These are phyloP conservation scores for Eilema griseolum DNA, from an alignment of 2,888 invertebrate genomes.

Conservation along the genomic window DNA sequence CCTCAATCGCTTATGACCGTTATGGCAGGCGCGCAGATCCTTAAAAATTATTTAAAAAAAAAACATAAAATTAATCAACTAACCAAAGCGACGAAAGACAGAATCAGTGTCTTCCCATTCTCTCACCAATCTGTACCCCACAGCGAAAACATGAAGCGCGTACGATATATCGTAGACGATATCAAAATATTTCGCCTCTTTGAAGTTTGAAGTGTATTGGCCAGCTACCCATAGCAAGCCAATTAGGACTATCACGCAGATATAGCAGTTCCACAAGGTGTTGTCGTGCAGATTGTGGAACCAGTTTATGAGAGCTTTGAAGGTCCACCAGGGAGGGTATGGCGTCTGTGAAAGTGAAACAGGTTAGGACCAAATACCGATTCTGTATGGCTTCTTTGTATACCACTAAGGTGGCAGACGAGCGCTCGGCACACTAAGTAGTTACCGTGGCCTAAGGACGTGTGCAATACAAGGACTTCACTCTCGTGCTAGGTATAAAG, in stretches of 20 bases:
- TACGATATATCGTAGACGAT: slow-evolving; percentile 63
- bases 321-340: slow-evolving; percentile 65
- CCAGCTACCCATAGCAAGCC: slow-evolving; percentile 16
- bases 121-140: slow-evolving; percentile 50
- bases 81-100: slow-evolving; percentile 45
- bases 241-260: slow-evolving; percentile 58
- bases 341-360: slow-evolving; percentile 48
- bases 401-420: too few species aligned
- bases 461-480: too few species aligned
- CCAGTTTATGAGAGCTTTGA: slow-evolving; percentile 43
- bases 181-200: slow-evolving; percentile 39
- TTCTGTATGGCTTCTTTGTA: too few species aligned
- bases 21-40: too few species aligned
- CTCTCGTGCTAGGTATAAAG: too few species aligned
- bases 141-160: slow-evolving; percentile 57
- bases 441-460: too few species aligned
- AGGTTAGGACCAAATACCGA: too few species aligned
- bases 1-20: too few species aligned
- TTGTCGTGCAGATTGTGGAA: slow-evolving; percentile 62
- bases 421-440: too few species aligned
- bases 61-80: slow-evolving; percentile 29
- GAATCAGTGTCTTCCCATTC: slow-evolving; percentile 40
- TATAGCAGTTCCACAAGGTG: slow-evolving; percentile 65
- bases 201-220: not conserved
- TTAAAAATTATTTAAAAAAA: not conserved